phyloP scores from a whole-genome alignment of 2,797 vertebrate genomes.

The Dendrocincla fuliginosa region DNA sequence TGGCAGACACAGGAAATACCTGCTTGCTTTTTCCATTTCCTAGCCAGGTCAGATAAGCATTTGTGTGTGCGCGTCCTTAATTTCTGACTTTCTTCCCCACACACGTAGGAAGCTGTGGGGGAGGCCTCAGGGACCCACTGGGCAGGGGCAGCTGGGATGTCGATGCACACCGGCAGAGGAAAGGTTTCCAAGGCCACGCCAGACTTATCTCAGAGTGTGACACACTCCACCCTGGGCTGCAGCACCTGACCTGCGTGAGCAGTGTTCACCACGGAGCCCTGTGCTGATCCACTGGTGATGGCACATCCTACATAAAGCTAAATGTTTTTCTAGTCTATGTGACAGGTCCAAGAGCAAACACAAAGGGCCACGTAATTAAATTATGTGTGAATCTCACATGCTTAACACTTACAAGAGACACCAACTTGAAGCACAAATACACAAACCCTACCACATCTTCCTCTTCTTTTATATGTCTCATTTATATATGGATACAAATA shows the following conservation, averaged over 20 bases:
- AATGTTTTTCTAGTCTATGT: conserved; percentile 64
- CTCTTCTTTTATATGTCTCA: conserved; percentile 42
- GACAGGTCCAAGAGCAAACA: conserved; percentile 69
- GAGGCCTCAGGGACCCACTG: background rate
- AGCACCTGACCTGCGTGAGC: background rate
- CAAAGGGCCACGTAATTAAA: conserved; percentile 57
- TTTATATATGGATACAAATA: conserved; percentile 34
- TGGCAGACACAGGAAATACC: background rate
- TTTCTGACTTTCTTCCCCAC: background rate
- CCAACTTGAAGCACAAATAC: conserved; percentile 73
- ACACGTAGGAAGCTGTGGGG: background rate
- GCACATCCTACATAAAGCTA: background rate
- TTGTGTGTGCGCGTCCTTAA: fast-evolving
- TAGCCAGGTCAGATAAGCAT: background rate
- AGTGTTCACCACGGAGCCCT: background rate
- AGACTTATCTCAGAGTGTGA: background rate
- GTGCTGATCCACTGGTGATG: background rate
- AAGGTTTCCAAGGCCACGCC: conserved; percentile 24
- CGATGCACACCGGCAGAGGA: background rate
- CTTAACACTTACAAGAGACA: conserved; percentile 75
- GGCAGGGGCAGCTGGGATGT: background rate
- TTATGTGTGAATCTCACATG: conserved; percentile 73
- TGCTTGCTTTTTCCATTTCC: background rate
- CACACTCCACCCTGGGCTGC: background rate
- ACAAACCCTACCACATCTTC: conserved; percentile 64